Percentiles rank a stretch among this genome's conserved stretches.
These are phyloP conservation scores for Panthera leo DNA, from an alignment of 2,113 vertebrate genomes.

Conservation along the genomic window DNA sequence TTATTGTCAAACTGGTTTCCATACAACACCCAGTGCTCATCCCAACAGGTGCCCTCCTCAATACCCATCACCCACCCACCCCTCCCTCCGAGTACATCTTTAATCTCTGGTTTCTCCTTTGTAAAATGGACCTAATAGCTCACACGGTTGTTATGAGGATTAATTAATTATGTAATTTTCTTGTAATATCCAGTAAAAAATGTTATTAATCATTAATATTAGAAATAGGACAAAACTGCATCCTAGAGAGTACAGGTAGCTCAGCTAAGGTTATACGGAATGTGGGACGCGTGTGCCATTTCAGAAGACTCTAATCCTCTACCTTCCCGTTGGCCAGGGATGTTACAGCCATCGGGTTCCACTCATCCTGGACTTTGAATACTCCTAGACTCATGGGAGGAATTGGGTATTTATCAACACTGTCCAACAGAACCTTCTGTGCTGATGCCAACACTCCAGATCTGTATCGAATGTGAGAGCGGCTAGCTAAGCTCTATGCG, in stretches of 20 bases:
- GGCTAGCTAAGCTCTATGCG: neutral
- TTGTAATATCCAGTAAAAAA: neutral
- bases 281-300: neutral
- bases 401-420: neutral
- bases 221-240: neutral
- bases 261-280: neutral
- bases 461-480: neutral
- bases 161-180: neutral
- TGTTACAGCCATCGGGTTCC: neutral
- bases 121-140: neutral
- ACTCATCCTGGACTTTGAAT: neutral
- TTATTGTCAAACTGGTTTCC: too few species aligned
- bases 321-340: neutral
- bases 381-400: neutral
- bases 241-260: neutral
- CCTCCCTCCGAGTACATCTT: neutral
- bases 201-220: neutral
- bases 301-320: neutral
- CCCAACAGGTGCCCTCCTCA: too few species aligned
- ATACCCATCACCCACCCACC: too few species aligned
- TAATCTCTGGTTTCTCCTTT: neutral
- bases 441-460: neutral
- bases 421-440: neutral
- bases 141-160: neutral
- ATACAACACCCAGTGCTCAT: too few species aligned